These are phyloP conservation scores for Ectropis crepuscularia DNA, from an alignment of 2,888 invertebrate genomes.

Conservation along the genomic window DNA sequence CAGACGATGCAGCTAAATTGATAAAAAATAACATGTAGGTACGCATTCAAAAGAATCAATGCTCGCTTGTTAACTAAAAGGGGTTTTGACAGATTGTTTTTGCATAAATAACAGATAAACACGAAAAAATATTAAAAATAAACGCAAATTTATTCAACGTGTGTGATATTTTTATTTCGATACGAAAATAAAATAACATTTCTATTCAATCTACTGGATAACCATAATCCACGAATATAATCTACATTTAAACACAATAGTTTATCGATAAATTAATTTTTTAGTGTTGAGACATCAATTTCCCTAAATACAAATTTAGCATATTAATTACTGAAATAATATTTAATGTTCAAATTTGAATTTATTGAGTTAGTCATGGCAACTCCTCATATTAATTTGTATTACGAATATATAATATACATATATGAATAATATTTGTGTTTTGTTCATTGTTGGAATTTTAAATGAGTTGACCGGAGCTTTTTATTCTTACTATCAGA, in stretches of 20 bases:
- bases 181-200: constrained; percentile 6
- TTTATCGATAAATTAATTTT: constrained; percentile 39
- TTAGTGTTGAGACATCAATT: constrained; percentile 40
- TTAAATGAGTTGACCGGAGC: too few relatives aligned
- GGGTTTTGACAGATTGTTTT: too few relatives aligned
- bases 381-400: constrained; percentile 30
- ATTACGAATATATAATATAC: constrained; percentile 23
- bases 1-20: too few relatives aligned
- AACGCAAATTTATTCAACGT: not conserved
- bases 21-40: too few relatives aligned
- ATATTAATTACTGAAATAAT: constrained; percentile 34
- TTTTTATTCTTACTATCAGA: too few relatives aligned
- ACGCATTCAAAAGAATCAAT: too few relatives aligned
- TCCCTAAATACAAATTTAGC: constrained; percentile 36
- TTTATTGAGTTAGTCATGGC: constrained; percentile 28
- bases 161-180: constrained; percentile 5
- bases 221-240: constrained; percentile 2
- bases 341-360: constrained; percentile 34
- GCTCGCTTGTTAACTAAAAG: too few relatives aligned
- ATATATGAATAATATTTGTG: constrained; percentile 14
- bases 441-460: too few relatives aligned
- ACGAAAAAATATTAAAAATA: not conserved
- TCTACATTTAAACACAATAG: constrained; percentile 29
- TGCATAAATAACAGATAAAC: too few relatives aligned
- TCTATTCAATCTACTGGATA: constrained; percentile 3